A percentile compares a stretch with the other conserved stretches of the same genome.
phyloP scores from a whole-genome alignment of 2,113 vertebrate genomes.

The Mugil cephalus region DNA sequence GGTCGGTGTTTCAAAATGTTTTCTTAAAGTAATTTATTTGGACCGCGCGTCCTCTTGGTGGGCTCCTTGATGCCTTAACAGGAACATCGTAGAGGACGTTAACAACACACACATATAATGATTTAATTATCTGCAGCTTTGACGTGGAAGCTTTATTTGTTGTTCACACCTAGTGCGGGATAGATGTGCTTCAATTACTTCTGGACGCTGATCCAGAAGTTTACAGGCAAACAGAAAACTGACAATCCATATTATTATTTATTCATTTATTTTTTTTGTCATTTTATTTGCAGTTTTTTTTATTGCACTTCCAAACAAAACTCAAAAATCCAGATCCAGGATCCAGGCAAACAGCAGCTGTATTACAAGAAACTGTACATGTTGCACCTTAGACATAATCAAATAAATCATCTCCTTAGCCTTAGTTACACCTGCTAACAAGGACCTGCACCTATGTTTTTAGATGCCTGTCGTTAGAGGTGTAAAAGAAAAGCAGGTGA shows the following conservation, averaged over 20 bases:
- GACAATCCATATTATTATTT: no score
- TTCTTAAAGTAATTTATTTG: slow-evolving; percentile 64
- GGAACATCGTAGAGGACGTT: slow-evolving; percentile 6
- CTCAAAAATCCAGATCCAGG: not conserved
- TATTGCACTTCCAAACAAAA: not conserved
- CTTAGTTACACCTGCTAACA: no score
- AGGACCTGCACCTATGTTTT: not conserved
- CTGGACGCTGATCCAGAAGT: no score
- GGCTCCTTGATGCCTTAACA: slow-evolving; percentile 9
- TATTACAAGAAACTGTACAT: no score
- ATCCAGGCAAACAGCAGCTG: no score
- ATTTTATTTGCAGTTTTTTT: not conserved
- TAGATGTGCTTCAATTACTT: no score
- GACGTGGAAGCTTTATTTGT: not conserved
- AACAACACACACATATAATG: slow-evolving; percentile 27
- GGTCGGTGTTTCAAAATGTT: slow-evolving; percentile 59
- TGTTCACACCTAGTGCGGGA: no score
- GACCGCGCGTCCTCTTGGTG: slow-evolving; percentile 10
- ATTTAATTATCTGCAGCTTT: slow-evolving; percentile 17
- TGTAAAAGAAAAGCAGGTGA: slow-evolving; percentile 3
- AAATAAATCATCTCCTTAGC: no score
- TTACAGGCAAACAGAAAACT: no score
- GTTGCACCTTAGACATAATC: no score
- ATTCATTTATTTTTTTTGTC: no score
- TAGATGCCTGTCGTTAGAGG: not conserved